Conservation (phyloP, 2,888 invertebrate species). For the Monoplex corrugatus region DNA sequence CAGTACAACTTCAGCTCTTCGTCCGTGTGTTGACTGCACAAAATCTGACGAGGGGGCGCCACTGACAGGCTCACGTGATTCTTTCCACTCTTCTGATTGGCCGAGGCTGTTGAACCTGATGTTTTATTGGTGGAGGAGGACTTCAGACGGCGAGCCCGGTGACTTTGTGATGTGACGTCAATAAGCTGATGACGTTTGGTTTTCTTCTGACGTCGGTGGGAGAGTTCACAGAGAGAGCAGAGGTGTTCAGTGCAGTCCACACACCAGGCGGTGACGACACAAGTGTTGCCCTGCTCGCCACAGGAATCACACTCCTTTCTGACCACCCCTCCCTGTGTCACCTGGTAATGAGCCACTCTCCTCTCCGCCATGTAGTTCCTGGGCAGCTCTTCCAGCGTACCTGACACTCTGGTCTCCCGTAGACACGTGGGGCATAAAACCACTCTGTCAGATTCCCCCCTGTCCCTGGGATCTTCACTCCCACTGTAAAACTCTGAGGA, state of each 20-base stretch:
- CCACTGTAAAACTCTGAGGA: background rate
- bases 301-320: slow-evolving; percentile 51
- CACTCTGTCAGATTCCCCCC: background rate
- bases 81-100: background rate
- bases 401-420: slow-evolving; percentile 52
- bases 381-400: slow-evolving; percentile 50
- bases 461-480: background rate
- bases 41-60: slow-evolving; percentile 17
- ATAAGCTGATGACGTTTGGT: slow-evolving; percentile 50
- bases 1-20: slow-evolving; percentile 55
- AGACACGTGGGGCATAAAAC: slow-evolving; percentile 57
- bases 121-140: background rate
- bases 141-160: background rate
- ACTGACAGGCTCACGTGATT: background rate
- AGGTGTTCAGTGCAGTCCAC: slow-evolving; percentile 52
- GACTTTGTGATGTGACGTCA: background rate
- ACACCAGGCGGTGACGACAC: slow-evolving; percentile 47
- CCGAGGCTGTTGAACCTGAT: background rate
- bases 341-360: slow-evolving; percentile 46
- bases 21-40: slow-evolving; percentile 47
- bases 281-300: background rate
- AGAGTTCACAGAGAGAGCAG: slow-evolving; percentile 53
- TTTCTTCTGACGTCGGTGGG: slow-evolving; percentile 54
- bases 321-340: slow-evolving; percentile 35
- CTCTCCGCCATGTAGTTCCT: slow-evolving; percentile 53